These are phyloP conservation scores for Xenus cinereus DNA, from an alignment of 2,113 vertebrate species.

Conservation along the genomic window DNA sequence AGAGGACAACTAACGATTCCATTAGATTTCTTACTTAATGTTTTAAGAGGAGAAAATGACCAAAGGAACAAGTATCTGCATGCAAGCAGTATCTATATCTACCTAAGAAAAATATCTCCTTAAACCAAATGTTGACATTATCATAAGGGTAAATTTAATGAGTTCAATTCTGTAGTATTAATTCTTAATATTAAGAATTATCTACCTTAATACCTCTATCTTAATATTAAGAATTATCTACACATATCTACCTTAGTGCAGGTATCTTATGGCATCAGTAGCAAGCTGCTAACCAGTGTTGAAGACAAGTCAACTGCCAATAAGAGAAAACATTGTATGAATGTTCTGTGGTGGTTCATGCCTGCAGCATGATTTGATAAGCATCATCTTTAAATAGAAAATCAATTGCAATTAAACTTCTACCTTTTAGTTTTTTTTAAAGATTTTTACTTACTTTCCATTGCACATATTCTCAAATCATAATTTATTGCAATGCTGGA, in stretches of 20 bases:
- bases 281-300: not conserved
- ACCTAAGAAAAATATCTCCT: not conserved
- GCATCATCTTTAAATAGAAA: not conserved
- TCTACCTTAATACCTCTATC: no score
- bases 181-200: no score
- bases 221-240: no score
- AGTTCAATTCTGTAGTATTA: not conserved
- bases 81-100: not conserved
- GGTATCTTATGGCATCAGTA: not conserved
- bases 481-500: not conserved
- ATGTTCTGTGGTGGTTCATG: not conserved
- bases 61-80: no score
- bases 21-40: not conserved
- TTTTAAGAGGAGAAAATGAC: not conserved
- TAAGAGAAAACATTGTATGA: not conserved
- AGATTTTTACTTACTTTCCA: not conserved
- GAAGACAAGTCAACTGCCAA: not conserved
- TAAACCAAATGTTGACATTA: not conserved
- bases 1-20: not conserved
- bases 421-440: not conserved
- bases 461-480: not conserved
- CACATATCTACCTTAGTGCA: not conserved
- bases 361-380: not conserved
- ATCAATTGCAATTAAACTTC: not conserved
- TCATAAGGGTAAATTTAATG: not conserved